Evolutionary conservation across 1,140 invertebrate genomes (phyloP).

Genomic region (Achroia grisella): DNA sequence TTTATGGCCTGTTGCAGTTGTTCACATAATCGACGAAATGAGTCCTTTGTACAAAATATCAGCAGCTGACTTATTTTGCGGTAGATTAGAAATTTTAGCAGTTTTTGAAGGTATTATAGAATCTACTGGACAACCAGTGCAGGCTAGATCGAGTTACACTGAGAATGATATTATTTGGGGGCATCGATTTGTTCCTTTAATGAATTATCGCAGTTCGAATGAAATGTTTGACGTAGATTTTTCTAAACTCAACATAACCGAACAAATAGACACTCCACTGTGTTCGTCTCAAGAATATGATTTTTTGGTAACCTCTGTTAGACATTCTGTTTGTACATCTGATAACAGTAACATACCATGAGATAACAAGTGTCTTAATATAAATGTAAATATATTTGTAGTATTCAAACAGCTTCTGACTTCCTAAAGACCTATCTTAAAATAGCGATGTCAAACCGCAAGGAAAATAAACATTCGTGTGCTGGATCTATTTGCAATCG

Average conservation of each 20-base stretch:
- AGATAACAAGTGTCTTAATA: no score
- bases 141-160: constrained; percentile 77
- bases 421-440: no score
- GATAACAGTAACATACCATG: constrained; percentile 5
- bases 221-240: constrained; percentile 92
- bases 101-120: constrained; percentile 83
- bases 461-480: no score
- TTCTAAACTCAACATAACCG: constrained; percentile 85
- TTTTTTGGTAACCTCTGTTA: constrained; percentile 17
- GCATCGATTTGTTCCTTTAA: constrained; percentile 77
- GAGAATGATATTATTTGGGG: constrained; percentile 81
- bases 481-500: no score
- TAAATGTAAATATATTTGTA: no score
- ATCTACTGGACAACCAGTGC: constrained; percentile 77
- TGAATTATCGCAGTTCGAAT: constrained; percentile 84
- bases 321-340: constrained; percentile 14
- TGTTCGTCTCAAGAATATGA: constrained; percentile 83
- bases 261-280: constrained; percentile 87
- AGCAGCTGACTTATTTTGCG: constrained; percentile 84
- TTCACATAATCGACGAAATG: constrained; percentile 80
- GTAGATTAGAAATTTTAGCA: constrained; percentile 84
- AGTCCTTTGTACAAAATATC: constrained; percentile 88
- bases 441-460: no score
- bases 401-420: no score
- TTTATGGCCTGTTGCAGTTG: constrained; percentile 90